Evolutionary conservation across 2,113 vertebrate genomes (phyloP).

Genomic region (Hyla sarda): DNA sequence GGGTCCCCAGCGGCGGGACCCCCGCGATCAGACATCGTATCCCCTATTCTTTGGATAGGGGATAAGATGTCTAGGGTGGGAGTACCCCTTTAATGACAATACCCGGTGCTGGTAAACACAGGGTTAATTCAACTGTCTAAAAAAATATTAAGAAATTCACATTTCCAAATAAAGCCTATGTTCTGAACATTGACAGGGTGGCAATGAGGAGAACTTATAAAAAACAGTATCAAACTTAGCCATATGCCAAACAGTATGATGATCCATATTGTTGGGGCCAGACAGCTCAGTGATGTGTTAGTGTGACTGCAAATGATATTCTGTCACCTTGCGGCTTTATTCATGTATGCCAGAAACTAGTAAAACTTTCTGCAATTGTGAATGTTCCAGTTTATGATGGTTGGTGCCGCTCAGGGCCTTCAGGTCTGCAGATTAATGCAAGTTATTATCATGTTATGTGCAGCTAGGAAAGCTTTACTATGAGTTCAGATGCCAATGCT

Average conservation of each 20-base stretch:
- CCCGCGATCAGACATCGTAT: too few species aligned
- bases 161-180: slow-evolving; percentile 39
- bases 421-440: not conserved
- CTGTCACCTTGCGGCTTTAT: slow-evolving; percentile 35
- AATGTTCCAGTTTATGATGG: not conserved
- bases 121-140: slow-evolving; percentile 26
- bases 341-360: slow-evolving; percentile 21
- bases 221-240: slow-evolving; percentile 51
- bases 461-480: not conserved
- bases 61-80: too few species aligned
- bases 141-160: slow-evolving; percentile 27
- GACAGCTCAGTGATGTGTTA: slow-evolving; percentile 44
- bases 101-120: not conserved
- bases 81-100: not conserved
- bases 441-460: not conserved
- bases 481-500: not conserved
- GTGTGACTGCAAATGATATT: slow-evolving; percentile 56
- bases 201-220: slow-evolving; percentile 36
- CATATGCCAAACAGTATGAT: slow-evolving; percentile 57
- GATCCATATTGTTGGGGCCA: slow-evolving; percentile 54
- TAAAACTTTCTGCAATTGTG: slow-evolving; percentile 12
- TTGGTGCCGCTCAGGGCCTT: not conserved
- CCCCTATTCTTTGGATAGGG: too few species aligned
- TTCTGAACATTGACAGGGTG: slow-evolving; percentile 51
- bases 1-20: too few species aligned